Evolutionary conservation across 1,140 invertebrate genomes (phyloP).

Genomic region (Nylanderia fulva): DNA sequence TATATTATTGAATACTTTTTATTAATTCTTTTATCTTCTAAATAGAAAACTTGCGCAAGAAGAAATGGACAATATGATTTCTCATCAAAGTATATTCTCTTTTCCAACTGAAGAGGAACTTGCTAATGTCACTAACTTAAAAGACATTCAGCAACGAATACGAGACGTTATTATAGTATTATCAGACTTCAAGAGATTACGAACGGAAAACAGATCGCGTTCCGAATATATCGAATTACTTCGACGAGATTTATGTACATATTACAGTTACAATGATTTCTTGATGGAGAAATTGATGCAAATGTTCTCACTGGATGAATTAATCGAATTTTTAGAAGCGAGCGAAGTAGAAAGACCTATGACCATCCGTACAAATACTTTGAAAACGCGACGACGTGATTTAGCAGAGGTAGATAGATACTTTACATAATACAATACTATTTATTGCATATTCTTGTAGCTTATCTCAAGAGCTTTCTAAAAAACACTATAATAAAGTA

Average conservation of each 20-base stretch:
- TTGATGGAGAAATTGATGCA: constrained; percentile 98
- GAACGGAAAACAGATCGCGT: constrained; percentile 91
- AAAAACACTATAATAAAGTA: too few species aligned
- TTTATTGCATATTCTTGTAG: too few species aligned
- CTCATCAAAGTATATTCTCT: constrained; percentile 90
- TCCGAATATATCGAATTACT: constrained; percentile 94
- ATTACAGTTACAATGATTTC: constrained; percentile 99
- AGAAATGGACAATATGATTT: constrained; percentile 92
- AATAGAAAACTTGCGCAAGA: constrained; percentile 91
- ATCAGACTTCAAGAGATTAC: constrained; percentile 94
- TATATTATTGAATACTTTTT: too few species aligned
- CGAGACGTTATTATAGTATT: constrained; percentile 95
- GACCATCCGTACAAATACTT: constrained; percentile 97
- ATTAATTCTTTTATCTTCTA: constrained; percentile 17
- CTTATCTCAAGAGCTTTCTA: too few species aligned
- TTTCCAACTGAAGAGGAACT: constrained; percentile 92
- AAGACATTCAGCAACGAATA: constrained; percentile 96
- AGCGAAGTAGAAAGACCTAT: constrained; percentile 98
- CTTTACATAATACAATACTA: too few species aligned
- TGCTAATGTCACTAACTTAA: constrained; percentile 90
- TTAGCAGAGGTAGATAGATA: constrained; percentile 90
- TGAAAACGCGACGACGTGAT: constrained; percentile 97
- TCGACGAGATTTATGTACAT: constrained; percentile 95
- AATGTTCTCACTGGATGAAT: constrained; percentile 95
- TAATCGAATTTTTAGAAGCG: constrained; percentile 98